Percentiles rank a stretch among this genome's conserved stretches.
phyloP scores from a whole-genome alignment of 2,888 invertebrate genomes.

The Parascotia fuliginaria region DNA sequence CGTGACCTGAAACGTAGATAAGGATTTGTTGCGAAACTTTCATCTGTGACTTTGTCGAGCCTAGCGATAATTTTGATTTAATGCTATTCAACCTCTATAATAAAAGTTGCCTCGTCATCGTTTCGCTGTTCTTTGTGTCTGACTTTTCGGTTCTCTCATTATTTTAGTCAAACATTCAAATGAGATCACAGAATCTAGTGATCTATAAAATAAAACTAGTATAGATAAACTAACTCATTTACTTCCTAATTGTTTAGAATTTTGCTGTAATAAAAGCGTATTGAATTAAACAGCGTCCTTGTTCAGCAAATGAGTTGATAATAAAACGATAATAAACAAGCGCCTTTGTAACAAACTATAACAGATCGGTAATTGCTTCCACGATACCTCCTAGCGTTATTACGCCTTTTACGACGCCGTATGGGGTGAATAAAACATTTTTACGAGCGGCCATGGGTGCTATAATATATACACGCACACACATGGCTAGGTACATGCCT shows the following conservation, averaged over 20 bases:
- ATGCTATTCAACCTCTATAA: constrained; percentile 37
- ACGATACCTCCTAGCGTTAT: constrained; percentile 85
- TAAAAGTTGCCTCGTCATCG: constrained; percentile 13
- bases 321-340: constrained; percentile 85
- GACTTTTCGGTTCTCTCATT: constrained; percentile 2
- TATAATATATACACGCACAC: constrained; percentile 71
- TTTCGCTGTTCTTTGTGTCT: constrained; percentile 6
- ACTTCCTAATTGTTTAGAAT: constrained; percentile 44
- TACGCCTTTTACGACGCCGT: constrained; percentile 86
- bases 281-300: constrained; percentile 80
- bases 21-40: constrained; percentile 70
- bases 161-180: constrained; percentile 9
- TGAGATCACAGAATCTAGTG: constrained; percentile 34
- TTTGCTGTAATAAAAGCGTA: constrained; percentile 64
- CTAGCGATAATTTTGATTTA: constrained; percentile 52
- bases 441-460: constrained; percentile 84
- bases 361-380: constrained; percentile 86
- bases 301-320: constrained; percentile 83
- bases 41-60: constrained; percentile 60
- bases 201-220: constrained; percentile 35
- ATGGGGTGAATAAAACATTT: constrained; percentile 86
- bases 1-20: constrained; percentile 73
- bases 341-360: constrained; percentile 86
- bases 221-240: constrained; percentile 35
- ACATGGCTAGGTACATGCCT: constrained; percentile 48